Evolutionary conservation across 2,113 vertebrate genomes (phyloP), one percentile per base, ranked within the genome.

Genomic region (Camelus dromedarius): DNA sequence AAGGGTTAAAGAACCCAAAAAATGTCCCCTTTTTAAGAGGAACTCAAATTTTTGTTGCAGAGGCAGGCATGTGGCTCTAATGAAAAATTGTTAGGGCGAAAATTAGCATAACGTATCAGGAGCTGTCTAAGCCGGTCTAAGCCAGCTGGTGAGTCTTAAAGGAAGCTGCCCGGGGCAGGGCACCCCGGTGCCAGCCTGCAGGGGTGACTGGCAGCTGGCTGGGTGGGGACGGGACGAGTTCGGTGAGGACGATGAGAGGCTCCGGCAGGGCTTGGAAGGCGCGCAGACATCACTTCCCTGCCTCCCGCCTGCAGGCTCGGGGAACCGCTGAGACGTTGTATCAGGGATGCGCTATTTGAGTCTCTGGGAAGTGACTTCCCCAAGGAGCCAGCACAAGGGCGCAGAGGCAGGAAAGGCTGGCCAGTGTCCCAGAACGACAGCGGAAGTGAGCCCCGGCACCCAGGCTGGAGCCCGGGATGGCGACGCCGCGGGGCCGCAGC

Each of bases 281-380:
- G 4, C 30, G 3, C 1, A 35, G 50, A 9, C 3, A 4, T 46
- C 4, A 18, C 50, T 67, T 72, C 38, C 7, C 50, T 14, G 6
- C 11, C 3, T 52, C 42, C 28, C 6, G 46, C 50, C 24, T 12
- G 3, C 10, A 6, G 77, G 2, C 48, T 0, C 3, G 7, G 15
- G 22, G 24, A 42, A 46, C 1, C 4, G 5, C 2, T 24, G 28
- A 38, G 24, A 11, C 32, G 9, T 48, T 26, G 46, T 32, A 50
- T 19, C 13, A 58, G 16, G 7, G 18, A 4, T 18, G 7, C 32
- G 22, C 18, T n/a, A 42, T 54, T 79, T 64, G 87, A 50, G 30
- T 67, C 60, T 82, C 67, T 76, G 12, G 28, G 67, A 12, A 87
- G 48, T 58, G 48, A 22, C 69, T 22, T 82, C 67, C n/a, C 58